phyloP scores from a whole-genome alignment of 1,140 invertebrate genomes.

The Drosophila pseudoobscura region DNA sequence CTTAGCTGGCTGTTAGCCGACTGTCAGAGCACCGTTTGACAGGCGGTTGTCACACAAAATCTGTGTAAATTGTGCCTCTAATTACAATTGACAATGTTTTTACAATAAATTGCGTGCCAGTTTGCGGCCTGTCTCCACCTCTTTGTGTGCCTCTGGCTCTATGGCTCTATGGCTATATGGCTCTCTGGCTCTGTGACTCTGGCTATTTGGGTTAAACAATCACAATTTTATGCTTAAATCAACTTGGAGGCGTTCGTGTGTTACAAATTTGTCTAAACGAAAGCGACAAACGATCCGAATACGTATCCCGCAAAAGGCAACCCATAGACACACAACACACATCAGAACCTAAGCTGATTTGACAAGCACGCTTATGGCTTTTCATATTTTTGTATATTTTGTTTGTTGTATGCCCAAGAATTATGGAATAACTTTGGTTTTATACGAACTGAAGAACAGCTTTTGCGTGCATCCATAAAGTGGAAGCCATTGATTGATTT shows the following conservation, averaged over 20 bases:
- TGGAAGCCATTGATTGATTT: too few relatives aligned
- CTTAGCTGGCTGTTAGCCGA: slow-evolving; percentile 21
- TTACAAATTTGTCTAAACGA: slow-evolving; percentile 66
- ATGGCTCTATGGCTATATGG: background rate
- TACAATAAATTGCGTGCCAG: slow-evolving; percentile 76
- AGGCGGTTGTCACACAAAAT: slow-evolving; percentile 63
- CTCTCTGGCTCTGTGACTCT: slow-evolving; percentile 6
- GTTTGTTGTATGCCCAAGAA: slow-evolving; percentile 8
- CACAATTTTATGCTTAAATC: slow-evolving; percentile 66
- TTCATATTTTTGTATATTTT: slow-evolving; percentile 19
- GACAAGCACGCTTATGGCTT: slow-evolving; percentile 57
- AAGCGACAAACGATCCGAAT: slow-evolving; percentile 31
- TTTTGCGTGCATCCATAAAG: background rate
- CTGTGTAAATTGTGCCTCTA: slow-evolving; percentile 57
- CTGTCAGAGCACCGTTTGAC: slow-evolving; percentile 59
- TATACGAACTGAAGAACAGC: background rate
- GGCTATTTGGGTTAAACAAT: slow-evolving; percentile 76
- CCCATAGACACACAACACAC: slow-evolving; percentile 6
- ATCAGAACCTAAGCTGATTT: slow-evolving; percentile 57
- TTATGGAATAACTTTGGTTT: slow-evolving; percentile 3
- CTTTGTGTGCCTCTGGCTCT: slow-evolving; percentile 3
- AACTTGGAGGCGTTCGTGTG: slow-evolving; percentile 71
- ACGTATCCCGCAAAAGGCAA: slow-evolving; percentile 9
- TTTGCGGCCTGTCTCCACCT: slow-evolving; percentile 11
- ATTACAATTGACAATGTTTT: slow-evolving; percentile 79